These are phyloP conservation scores for Dynastes tityus DNA, from an alignment of 2,888 invertebrate genomes.

Conservation along the genomic window DNA sequence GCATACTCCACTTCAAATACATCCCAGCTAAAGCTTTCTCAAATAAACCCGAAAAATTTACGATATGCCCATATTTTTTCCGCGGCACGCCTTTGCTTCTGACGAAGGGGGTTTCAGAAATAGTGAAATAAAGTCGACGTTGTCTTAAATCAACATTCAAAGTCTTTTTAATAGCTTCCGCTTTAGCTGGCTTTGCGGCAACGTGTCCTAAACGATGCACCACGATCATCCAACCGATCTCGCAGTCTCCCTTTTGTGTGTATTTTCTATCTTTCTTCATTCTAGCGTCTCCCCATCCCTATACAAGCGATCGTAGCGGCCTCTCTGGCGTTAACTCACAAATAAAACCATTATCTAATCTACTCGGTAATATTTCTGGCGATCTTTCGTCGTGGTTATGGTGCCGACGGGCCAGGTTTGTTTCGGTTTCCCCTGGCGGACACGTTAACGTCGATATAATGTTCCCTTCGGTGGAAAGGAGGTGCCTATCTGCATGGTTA, in stretches of 20 bases:
- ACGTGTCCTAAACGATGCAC: too few relatives aligned
- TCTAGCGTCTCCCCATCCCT: background rate
- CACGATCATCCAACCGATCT: too few relatives aligned
- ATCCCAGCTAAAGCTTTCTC: background rate
- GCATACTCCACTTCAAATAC: too few relatives aligned
- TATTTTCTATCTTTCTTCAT: background rate
- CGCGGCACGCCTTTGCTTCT: background rate
- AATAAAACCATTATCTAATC: constrained; percentile 58
- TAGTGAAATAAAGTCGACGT: constrained; percentile 6
- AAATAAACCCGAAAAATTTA: constrained; percentile 20
- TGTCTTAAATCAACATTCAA: constrained; percentile 13
- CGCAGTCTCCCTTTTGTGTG: too few relatives aligned
- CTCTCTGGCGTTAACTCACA: constrained; percentile 51
- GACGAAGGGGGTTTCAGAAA: background rate
- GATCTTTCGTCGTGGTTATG: constrained; percentile 46
- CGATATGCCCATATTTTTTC: constrained; percentile 1
- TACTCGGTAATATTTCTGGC: constrained; percentile 57
- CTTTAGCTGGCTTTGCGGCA: constrained; percentile 1
- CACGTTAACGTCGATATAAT: too few relatives aligned
- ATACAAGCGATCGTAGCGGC: background rate
- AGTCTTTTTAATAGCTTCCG: constrained; percentile 17
- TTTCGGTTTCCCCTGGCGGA: background rate
- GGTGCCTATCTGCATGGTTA: background rate
- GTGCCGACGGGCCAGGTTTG: background rate
- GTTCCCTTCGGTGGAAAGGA: background rate